Base-by-base conservation (phyloP, 2,888 invertebrate genomes). In the Habrosyne pyritoides region DNA sequence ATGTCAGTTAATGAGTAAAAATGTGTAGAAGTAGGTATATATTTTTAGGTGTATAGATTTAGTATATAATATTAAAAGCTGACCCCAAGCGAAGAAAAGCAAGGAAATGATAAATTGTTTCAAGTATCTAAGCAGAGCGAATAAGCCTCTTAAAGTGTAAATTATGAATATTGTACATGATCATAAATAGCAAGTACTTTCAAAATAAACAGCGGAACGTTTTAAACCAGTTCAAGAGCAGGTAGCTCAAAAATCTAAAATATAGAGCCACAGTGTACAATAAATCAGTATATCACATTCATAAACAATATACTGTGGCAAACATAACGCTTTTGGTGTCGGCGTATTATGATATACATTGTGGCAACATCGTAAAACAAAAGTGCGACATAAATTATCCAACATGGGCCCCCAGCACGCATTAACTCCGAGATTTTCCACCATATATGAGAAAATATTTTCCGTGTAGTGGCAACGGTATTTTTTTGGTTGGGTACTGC, bases 391-490 rank as follows among this genome's bases (percentile, higher is more conserved):
- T 88, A 89, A 89, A 88, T 87, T 83, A 81, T 75, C 83, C 74
- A 72, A 76, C 71, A 72, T 74, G 80, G 77, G 81, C 83, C 50
- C 79, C 78, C 69, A 75, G 73, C 84, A 87, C 86, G 89, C 83
- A 85, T 85, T 87, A 86, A 81, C 86, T 74, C 71, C 77, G 72
- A 84, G 84, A 84, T 89, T 91, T 90, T 81, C 84, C 83, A 78
- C 83, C 90, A 91, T 91, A 42, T 42, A 89, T 91, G 91, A 89
- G 90, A 87, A 86, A 89, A 89, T 80, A 86, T 89, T 90, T 89
- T 87, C 83, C 82, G 79, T 75, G 69, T 68, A 66, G 56, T 65
- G 69, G 67, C 59, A 65, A 65, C 71, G 75, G 57, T 69, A 75
- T 79, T 75, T 75, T 69, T 56, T 61, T 56, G 58, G 5, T 28